These are phyloP conservation scores for Druon quercuslanigerum DNA, from an alignment of 1,140 invertebrate species.

Conservation along the genomic window DNA sequence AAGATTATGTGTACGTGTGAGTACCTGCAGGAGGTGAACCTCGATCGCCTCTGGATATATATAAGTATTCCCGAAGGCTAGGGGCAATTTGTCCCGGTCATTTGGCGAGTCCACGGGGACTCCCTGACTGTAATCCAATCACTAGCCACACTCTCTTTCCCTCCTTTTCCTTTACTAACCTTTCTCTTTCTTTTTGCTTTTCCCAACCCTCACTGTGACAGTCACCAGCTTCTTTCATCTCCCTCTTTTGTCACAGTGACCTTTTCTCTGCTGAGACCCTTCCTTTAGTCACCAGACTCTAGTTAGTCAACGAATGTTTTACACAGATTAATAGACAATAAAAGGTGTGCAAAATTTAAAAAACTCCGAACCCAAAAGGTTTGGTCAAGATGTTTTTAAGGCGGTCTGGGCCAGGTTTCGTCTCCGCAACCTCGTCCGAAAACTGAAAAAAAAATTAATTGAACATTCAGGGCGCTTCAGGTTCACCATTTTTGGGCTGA, in stretches of 20 bases:
- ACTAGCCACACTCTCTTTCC: conserved; percentile 69
- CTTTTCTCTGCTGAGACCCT: neutral
- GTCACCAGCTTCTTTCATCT: conserved; percentile 5
- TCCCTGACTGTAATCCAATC: conserved; percentile 77
- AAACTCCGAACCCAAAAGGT: too few relatives aligned
- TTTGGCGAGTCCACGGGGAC: conserved; percentile 75
- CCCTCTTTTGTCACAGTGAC: conserved; percentile 1
- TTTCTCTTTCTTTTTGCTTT: conserved; percentile 35
- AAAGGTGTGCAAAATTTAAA: too few relatives aligned
- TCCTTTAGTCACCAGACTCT: neutral
- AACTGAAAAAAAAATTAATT: too few relatives aligned
- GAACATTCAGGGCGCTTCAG: too few relatives aligned
- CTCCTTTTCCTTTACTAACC: conserved; percentile 40
- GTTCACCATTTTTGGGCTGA: too few relatives aligned
- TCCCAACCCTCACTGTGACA: conserved; percentile 5
- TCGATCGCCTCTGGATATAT: conserved; percentile 70
- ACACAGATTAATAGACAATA: neutral
- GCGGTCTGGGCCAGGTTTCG: too few relatives aligned
- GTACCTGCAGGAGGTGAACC: conserved; percentile 60
- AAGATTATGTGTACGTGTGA: conserved; percentile 39
- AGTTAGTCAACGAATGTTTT: neutral
- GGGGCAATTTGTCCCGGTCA: conserved; percentile 77
- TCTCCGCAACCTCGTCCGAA: too few relatives aligned
- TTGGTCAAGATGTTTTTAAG: too few relatives aligned
- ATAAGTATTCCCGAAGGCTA: conserved; percentile 77